These are phyloP conservation scores for Tachycineta bicolor DNA, from an alignment of 2,113 vertebrate genomes.

Conservation along the genomic window DNA sequence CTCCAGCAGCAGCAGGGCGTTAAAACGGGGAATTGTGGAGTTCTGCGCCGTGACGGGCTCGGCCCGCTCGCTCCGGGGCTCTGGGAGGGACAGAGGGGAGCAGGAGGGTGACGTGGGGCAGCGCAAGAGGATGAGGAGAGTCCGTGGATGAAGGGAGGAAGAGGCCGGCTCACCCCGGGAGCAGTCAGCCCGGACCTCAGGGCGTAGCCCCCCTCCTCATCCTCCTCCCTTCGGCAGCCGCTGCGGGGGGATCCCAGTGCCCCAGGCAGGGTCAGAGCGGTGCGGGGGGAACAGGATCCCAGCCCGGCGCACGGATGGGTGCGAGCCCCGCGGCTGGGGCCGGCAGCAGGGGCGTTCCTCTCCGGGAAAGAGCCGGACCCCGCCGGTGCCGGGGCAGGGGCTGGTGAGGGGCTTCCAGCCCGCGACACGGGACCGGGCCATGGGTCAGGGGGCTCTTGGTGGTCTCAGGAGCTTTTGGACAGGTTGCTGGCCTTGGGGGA, in stretches of 20 bases:
- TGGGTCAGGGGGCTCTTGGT: neutral
- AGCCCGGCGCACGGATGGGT: accelerated
- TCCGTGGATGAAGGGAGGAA: neutral
- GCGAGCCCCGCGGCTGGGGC: neutral
- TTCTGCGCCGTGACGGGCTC: no score
- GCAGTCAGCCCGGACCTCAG: no score
- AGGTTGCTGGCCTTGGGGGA: neutral
- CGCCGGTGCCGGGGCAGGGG: accelerated
- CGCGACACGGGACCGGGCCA: accelerated
- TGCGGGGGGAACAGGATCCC: neutral
- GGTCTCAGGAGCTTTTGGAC: neutral
- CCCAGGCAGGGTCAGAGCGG: accelerated
- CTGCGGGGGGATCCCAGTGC: no score
- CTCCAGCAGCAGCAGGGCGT: no score
- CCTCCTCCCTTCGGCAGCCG: neutral
- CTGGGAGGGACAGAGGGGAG: no score
- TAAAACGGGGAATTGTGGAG: no score
- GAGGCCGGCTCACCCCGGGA: neutral
- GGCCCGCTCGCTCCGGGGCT: no score
- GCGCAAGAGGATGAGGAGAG: no score
- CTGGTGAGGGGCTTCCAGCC: neutral
- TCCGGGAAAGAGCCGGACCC: neutral
- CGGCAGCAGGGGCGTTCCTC: neutral
- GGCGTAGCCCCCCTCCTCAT: no score
- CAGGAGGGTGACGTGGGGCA: neutral